Conservation (phyloP, 2,888 invertebrate species). For the Acleris laterana region DNA sequence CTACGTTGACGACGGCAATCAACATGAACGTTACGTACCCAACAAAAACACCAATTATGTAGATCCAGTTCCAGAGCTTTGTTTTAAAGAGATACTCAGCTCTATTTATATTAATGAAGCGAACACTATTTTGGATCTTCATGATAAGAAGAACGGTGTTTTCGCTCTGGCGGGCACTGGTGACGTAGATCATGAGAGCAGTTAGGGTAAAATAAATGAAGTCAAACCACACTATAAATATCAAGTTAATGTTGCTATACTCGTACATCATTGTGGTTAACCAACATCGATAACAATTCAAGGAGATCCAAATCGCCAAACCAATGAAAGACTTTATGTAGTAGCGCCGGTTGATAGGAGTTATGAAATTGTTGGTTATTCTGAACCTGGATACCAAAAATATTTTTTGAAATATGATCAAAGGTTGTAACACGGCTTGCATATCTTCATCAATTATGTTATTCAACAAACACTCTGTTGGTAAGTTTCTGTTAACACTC, state of each 20-base stretch:
- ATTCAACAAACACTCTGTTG: conserved; percentile 1
- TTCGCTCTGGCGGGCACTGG: neutral
- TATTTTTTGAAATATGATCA: neutral
- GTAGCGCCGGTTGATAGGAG: neutral
- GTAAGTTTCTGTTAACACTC: neutral
- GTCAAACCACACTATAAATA: neutral
- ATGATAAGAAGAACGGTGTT: neutral
- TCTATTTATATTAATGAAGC: neutral
- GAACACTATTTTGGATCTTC: neutral
- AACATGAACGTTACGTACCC: neutral
- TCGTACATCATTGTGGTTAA: neutral
- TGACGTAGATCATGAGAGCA: neutral
- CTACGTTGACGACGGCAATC: neutral
- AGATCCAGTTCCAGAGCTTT: conserved; percentile 6
- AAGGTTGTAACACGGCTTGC: conserved; percentile 1
- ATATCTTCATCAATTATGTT: conserved; percentile 7
- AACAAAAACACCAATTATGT: neutral
- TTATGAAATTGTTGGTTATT: neutral
- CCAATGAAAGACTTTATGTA: conserved; percentile 1
- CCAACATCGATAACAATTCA: neutral
- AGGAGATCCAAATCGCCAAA: neutral
- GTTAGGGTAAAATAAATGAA: neutral
- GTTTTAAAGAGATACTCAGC: neutral
- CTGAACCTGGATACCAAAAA: neutral
- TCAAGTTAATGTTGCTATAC: neutral